Conservation (phyloP, 2,797 vertebrate species). For the Pseudocheirus occidentalis region DNA sequence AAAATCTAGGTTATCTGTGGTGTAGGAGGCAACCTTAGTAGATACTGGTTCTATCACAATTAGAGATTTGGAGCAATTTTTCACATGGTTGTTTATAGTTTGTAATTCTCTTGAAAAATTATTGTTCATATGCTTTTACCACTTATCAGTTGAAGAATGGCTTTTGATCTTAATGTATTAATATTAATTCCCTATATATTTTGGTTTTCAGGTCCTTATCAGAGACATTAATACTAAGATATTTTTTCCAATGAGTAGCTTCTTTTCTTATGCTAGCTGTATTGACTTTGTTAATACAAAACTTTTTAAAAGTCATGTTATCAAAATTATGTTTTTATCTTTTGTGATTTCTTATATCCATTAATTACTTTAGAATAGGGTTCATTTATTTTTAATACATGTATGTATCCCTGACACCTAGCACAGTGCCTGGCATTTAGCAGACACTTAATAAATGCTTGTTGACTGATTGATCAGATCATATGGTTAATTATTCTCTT, state of each 20-base stretch:
- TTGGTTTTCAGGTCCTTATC: not conserved
- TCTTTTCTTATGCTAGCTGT: not conserved
- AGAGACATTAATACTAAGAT: not conserved
- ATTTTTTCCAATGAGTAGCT: not conserved
- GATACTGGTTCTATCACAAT: not conserved
- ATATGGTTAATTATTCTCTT: not conserved
- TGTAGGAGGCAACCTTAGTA: not conserved
- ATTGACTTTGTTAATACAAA: not conserved
- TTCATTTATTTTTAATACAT: not conserved
- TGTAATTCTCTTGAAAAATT: not conserved
- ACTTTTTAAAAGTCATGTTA: not conserved
- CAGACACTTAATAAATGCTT: not conserved
- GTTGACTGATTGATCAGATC: not conserved
- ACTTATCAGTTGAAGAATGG: not conserved
- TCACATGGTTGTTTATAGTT: not conserved
- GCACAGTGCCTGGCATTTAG: not conserved
- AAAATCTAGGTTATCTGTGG: not conserved
- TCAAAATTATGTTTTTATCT: not conserved
- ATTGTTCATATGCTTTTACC: not conserved
- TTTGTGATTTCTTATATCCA: not conserved
- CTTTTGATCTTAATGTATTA: not conserved
- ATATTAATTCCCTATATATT: not conserved
- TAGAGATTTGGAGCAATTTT: not conserved
- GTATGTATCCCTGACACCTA: not conserved
- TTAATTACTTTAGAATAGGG: not conserved